Conservation (phyloP, 2,797 vertebrate genomes). For the Aratinga solstitialis region DNA sequence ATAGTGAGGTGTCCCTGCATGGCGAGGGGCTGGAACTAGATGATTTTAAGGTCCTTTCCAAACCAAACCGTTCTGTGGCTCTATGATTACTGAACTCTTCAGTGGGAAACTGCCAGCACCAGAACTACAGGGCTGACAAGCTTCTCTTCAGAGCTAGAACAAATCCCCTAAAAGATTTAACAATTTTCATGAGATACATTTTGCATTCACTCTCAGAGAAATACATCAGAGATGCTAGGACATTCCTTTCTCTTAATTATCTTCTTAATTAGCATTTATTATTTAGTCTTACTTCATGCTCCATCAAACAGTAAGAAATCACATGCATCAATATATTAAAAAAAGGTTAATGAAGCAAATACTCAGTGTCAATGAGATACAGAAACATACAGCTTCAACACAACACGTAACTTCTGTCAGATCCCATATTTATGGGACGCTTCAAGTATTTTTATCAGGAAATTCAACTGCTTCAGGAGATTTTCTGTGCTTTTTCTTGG, state of each 20-base stretch:
- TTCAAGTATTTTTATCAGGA: background rate
- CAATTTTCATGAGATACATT: background rate
- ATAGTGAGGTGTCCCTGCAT: background rate
- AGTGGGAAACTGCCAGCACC: background rate
- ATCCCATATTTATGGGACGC: background rate
- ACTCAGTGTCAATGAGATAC: background rate
- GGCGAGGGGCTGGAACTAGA: background rate
- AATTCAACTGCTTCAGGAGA: background rate
- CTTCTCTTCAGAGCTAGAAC: background rate
- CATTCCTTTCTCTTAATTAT: background rate
- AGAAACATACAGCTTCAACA: background rate
- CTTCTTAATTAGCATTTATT: background rate
- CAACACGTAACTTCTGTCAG: background rate
- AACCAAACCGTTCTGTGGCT: background rate
- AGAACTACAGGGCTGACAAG: background rate
- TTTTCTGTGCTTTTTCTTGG: background rate
- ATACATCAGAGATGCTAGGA: background rate
- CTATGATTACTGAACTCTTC: background rate
- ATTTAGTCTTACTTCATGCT: background rate
- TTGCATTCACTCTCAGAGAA: background rate
- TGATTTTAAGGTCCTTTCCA: background rate
- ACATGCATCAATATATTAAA: background rate
- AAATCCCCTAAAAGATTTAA: background rate
- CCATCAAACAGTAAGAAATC: background rate
- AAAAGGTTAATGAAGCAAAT: background rate